Base-by-base conservation (phyloP, 2,797 vertebrate species). In the Thunnus albacares region DNA sequence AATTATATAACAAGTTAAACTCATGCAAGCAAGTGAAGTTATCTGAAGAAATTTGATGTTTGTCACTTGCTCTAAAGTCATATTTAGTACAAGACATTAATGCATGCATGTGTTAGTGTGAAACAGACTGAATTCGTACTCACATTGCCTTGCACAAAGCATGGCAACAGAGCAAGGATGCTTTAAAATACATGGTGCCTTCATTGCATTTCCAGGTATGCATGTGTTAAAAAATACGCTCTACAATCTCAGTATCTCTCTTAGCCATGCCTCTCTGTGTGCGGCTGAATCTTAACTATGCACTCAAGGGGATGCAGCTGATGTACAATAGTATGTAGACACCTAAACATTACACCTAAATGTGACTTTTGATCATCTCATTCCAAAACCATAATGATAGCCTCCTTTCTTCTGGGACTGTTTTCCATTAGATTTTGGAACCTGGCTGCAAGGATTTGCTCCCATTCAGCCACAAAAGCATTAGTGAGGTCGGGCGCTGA, bases 91-190 rank as follows among this genome's bases (percentile, higher is more conserved):
- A n/a, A 45, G 22, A 13, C 13, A 45, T 14, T 15, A 45, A 60
- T 43, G 57, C 45, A 26, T 65, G 35, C 0, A 2, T 13, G 51
- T 33, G 30, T 33, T 3, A 30, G 28, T 30, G 28, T 5, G 28
- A 30, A 30, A 30, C 28, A 35, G 35, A 35, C 24, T 24, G 38
- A 41, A 11, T 41, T 41, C 12, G n/a, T 53, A 57, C 77, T 75
- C 65, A 64, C 59, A 77, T 65, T 81, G 75, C 76, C 62, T 64
- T 78, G 71, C 63, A 77, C 73, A 82, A 57, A 82, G 33, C 53
- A 14, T 30, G 53, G 47, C 22, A 8, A 58, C 66, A 11, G 80
- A 72, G 69, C 60, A 52, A 49, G 26, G 65, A 81, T 66, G 51
- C 59, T 70, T 84, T 24, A 55, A 63, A 26, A 62, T 33, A 75